Percentiles rank a stretch among this genome's conserved stretches.
Evolutionary conservation across 2,797 vertebrate genomes (phyloP).

Genomic region (Avahi laniger): DNA sequence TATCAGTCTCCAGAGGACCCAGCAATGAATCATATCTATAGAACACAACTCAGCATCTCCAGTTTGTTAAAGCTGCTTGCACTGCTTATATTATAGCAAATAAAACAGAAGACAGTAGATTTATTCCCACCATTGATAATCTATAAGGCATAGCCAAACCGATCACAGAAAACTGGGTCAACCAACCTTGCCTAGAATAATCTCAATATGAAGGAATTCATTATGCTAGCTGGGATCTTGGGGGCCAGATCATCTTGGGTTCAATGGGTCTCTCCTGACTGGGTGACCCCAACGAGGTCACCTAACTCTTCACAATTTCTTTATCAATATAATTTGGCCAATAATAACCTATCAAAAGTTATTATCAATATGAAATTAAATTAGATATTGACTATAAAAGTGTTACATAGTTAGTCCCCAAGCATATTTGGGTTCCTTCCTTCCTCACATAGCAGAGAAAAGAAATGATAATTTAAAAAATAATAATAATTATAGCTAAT

Average conservation of each 20-base stretch:
- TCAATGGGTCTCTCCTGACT: background rate
- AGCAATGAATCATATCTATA: background rate
- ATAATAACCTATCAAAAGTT: background rate
- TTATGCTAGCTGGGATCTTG: background rate
- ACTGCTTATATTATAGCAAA: background rate
- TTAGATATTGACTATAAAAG: background rate
- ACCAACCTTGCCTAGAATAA: background rate
- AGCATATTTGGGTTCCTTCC: background rate
- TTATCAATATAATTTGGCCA: background rate
- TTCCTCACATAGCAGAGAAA: background rate
- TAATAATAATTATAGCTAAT: background rate
- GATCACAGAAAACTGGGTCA: background rate
- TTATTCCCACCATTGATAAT: background rate
- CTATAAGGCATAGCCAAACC: background rate
- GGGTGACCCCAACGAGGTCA: background rate
- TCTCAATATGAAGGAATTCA: background rate
- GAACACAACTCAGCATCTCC: background rate
- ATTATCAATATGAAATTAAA: constrained; percentile 1
- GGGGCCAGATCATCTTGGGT: background rate
- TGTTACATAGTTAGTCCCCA: background rate
- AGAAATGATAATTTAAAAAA: background rate
- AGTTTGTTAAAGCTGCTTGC: background rate
- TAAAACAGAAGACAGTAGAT: background rate
- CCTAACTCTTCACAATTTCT: background rate
- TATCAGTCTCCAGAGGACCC: background rate